These are phyloP conservation scores for Tyria jacobaeae DNA, from an alignment of 2,888 invertebrate species.

Conservation along the genomic window DNA sequence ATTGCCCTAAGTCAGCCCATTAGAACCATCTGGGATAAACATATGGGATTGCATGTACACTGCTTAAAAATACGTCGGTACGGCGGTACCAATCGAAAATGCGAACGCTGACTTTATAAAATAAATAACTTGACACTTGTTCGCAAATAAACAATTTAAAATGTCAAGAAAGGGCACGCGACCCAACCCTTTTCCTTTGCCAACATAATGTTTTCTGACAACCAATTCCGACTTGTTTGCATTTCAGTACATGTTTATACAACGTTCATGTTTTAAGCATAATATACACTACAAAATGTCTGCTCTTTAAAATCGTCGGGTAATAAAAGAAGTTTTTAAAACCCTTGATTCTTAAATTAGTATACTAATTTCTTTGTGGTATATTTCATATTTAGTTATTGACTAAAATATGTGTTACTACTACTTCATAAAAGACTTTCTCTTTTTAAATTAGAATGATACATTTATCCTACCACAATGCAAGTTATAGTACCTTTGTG, in stretches of 20 bases:
- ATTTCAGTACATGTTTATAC: conserved; percentile 51
- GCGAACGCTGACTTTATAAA: conserved; percentile 60
- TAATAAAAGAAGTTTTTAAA: no score
- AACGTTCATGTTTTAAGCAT: conserved; percentile 45
- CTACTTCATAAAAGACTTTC: no score
- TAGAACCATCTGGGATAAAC: conserved; percentile 28
- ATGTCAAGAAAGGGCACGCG: conserved; percentile 83
- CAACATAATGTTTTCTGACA: conserved; percentile 83
- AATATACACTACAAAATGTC: background rate
- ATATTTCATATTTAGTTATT: no score
- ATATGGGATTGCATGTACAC: conserved; percentile 15
- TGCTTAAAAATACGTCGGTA: conserved; percentile 12
- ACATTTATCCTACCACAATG: no score
- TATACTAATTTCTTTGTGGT: background rate
- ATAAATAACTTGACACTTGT: conserved; percentile 85
- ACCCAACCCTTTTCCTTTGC: conserved; percentile 75
- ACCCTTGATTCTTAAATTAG: background rate
- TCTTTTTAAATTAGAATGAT: no score
- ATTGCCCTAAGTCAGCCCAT: conserved; percentile 11
- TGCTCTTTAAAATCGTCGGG: no score
- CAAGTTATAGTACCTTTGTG: no score
- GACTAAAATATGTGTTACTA: no score
- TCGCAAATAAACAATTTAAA: conserved; percentile 86
- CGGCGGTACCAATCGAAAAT: conserved; percentile 33
- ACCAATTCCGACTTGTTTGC: conserved; percentile 76